Evolutionary conservation across 2,113 vertebrate species (phyloP).

Genomic region (Chamaea fasciata): DNA sequence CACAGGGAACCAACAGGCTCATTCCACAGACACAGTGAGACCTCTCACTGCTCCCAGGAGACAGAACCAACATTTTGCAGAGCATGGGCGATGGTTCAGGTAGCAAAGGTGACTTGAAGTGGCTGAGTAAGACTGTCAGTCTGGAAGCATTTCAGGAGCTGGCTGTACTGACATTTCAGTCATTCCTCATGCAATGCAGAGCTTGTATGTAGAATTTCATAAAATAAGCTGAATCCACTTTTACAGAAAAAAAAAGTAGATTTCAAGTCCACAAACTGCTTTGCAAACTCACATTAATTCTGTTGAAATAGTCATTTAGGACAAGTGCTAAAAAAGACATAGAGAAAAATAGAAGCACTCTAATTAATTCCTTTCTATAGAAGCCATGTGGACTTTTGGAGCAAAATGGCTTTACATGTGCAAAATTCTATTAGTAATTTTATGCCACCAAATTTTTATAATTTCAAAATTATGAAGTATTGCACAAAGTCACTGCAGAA

Average conservation of each 20-base stretch:
- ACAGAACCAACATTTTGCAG: neutral
- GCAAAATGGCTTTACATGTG: neutral
- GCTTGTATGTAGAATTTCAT: neutral
- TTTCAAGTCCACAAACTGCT: neutral
- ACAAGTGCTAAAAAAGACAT: neutral
- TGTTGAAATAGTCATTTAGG: neutral
- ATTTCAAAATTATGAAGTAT: neutral
- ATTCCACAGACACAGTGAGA: neutral
- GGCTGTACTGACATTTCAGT: neutral
- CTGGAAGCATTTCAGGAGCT: neutral
- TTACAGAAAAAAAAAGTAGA: neutral
- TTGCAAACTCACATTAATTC: neutral
- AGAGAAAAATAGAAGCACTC: neutral
- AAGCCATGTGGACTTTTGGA: neutral
- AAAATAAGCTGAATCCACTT: neutral
- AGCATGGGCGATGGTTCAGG: neutral
- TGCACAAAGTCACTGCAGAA: neutral
- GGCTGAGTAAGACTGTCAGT: too few species aligned
- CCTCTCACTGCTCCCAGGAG: neutral
- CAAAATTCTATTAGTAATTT: neutral
- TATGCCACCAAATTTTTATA: neutral
- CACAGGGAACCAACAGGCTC: rapidly evolving
- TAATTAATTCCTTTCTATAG: neutral
- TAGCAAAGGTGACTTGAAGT: neutral
- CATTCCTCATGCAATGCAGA: neutral